Evolutionary conservation across 2,888 invertebrate species (phyloP).

Genomic region (Allacma fusca): DNA sequence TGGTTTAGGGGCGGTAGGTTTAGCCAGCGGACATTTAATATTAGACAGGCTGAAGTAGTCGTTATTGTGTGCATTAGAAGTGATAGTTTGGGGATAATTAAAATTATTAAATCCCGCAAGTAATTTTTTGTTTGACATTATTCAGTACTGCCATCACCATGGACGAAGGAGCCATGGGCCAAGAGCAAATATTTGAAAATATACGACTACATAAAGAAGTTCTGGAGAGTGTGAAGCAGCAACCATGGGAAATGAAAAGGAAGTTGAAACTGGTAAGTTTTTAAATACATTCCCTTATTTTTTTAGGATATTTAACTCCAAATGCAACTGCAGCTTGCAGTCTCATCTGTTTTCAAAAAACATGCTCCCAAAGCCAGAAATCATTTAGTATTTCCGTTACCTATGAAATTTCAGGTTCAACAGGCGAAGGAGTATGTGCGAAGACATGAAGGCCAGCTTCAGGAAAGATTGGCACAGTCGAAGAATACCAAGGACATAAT

Average conservation of each 20-base stretch:
- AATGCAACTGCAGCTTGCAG: background rate
- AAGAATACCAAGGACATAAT: slow-evolving; percentile 85
- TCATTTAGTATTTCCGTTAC: background rate
- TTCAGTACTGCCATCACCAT: slow-evolving; percentile 78
- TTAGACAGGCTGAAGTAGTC: too few relatives aligned
- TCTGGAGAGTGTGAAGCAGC: slow-evolving; percentile 82
- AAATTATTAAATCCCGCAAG: too few relatives aligned
- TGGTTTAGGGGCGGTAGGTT: too few relatives aligned
- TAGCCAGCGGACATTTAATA: too few relatives aligned
- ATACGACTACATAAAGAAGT: slow-evolving; percentile 91
- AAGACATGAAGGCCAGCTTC: slow-evolving; percentile 87
- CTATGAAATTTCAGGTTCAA: slow-evolving; percentile 46
- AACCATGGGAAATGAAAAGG: slow-evolving; percentile 82
- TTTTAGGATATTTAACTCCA: background rate
- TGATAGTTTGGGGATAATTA: too few relatives aligned
- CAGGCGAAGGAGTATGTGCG: slow-evolving; percentile 87
- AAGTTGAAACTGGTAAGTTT: slow-evolving; percentile 79
- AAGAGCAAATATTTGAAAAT: slow-evolving; percentile 90
- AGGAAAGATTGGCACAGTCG: slow-evolving; percentile 87
- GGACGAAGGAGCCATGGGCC: slow-evolving; percentile 75
- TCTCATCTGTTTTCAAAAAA: background rate
- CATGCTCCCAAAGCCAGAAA: background rate
- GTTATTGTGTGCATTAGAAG: too few relatives aligned
- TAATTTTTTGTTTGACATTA: slow-evolving; percentile 21
- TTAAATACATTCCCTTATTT: background rate